Evolutionary conservation across 2,113 vertebrate species (phyloP).

Genomic region (Azemiops feae): DNA sequence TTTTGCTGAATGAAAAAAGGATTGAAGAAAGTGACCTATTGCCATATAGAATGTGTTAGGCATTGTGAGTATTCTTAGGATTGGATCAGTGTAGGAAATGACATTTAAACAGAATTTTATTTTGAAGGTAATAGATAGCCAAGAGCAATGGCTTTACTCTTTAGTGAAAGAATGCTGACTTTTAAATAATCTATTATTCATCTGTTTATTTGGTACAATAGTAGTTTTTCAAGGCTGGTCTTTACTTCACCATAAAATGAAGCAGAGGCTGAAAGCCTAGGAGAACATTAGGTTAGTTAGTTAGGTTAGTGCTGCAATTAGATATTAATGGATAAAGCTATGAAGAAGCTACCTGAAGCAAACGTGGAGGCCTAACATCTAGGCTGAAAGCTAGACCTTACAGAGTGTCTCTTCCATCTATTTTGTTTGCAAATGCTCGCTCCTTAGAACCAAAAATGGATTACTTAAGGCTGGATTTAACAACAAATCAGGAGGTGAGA

Average conservation of each 20-base stretch:
- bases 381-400: no score
- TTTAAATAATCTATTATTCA: not conserved
- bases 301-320: not conserved
- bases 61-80: not conserved
- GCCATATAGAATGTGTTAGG: not conserved
- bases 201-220: not conserved
- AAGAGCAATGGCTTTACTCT: not conserved
- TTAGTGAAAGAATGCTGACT: not conserved
- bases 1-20: not conserved
- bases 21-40: not conserved
- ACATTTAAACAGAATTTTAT: not conserved
- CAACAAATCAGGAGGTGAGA: no score
- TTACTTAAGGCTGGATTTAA: no score
- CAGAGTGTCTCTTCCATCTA: no score
- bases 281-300: not conserved
- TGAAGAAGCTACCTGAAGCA: not conserved
- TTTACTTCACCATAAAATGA: not conserved
- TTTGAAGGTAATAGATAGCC: not conserved
- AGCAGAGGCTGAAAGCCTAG: not conserved
- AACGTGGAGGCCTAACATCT: no score
- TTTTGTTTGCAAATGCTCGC: no score
- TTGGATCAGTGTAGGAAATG: not conserved
- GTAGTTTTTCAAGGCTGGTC: not conserved
- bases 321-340: not conserved
- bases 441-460: no score